phyloP scores from a whole-genome alignment of 1,140 invertebrate genomes.

The Psilanteris sp. region DNA sequence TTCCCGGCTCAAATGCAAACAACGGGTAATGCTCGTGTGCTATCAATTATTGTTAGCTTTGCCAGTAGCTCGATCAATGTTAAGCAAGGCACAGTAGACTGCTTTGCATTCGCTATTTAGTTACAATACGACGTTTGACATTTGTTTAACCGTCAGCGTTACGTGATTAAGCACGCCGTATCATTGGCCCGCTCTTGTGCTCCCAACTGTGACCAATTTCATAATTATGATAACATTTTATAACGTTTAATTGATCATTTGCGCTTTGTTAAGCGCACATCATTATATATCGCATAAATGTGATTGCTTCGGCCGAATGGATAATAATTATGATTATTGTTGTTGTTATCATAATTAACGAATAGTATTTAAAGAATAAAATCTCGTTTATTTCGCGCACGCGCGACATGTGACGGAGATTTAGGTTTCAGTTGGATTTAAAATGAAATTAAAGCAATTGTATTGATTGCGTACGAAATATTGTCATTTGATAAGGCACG shows the following conservation, averaged over 20 bases:
- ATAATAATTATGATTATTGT: too few species aligned
- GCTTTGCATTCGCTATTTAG: conserved; percentile 58
- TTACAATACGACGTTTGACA: conserved; percentile 49
- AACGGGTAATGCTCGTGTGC: conserved; percentile 56
- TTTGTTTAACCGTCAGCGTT: conserved; percentile 50
- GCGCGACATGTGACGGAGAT: too few species aligned
- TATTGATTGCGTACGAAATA: too few species aligned
- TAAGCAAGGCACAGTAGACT: conserved; percentile 55
- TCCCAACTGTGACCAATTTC: not conserved
- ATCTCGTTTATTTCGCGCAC: too few species aligned
- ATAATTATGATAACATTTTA: conserved; percentile 22
- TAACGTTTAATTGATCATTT: conserved; percentile 16
- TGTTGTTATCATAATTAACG: too few species aligned
- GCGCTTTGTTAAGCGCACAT: not conserved
- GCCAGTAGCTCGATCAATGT: conserved; percentile 59
- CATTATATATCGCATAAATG: too few species aligned
- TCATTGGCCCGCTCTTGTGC: conserved; percentile 26
- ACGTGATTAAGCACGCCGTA: conserved; percentile 38
- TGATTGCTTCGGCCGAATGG: too few species aligned
- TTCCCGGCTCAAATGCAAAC: conserved; percentile 53
- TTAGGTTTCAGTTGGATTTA: too few species aligned
- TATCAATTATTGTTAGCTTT: conserved; percentile 63
- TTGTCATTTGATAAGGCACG: too few species aligned
- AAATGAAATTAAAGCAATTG: too few species aligned
- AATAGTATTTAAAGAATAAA: too few species aligned